These are phyloP conservation scores for Eurosta solidaginis DNA, from an alignment of 1,140 invertebrate genomes.

Conservation along the genomic window DNA sequence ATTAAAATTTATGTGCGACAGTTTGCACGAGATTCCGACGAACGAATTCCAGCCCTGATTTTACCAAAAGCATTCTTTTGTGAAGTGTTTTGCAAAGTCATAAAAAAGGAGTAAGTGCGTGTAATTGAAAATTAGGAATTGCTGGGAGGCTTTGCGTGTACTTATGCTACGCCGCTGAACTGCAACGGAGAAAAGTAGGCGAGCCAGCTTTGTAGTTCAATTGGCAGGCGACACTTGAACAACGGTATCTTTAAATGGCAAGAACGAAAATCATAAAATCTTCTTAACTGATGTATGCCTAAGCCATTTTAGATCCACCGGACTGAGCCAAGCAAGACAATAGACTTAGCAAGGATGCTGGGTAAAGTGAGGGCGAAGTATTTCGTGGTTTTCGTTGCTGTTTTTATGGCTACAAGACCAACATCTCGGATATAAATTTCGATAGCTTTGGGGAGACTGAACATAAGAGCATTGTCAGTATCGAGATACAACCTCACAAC, in stretches of 20 bases:
- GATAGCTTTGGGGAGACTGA: no score
- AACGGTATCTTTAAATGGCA: not conserved
- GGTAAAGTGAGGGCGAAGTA: no score
- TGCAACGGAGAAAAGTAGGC: not conserved
- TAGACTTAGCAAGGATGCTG: no score
- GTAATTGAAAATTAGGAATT: not conserved
- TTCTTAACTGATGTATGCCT: no score
- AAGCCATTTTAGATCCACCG: no score
- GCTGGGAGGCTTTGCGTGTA: not conserved
- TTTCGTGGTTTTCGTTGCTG: no score
- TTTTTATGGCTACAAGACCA: no score
- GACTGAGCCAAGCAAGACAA: no score
- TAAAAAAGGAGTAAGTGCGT: not conserved
- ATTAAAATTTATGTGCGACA: constrained; percentile 59
- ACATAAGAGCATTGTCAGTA: no score
- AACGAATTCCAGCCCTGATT: not conserved
- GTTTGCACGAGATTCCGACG: constrained; percentile 36
- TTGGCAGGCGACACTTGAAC: not conserved
- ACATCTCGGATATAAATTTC: no score
- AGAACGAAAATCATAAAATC: no score
- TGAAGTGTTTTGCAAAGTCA: not conserved
- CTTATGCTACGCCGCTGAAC: not conserved
- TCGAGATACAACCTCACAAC: no score
- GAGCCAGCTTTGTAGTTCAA: not conserved
- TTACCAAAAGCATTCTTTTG: not conserved